Evolutionary conservation across 2,888 invertebrate species (phyloP).

Genomic region (Ophioninae sp.): DNA sequence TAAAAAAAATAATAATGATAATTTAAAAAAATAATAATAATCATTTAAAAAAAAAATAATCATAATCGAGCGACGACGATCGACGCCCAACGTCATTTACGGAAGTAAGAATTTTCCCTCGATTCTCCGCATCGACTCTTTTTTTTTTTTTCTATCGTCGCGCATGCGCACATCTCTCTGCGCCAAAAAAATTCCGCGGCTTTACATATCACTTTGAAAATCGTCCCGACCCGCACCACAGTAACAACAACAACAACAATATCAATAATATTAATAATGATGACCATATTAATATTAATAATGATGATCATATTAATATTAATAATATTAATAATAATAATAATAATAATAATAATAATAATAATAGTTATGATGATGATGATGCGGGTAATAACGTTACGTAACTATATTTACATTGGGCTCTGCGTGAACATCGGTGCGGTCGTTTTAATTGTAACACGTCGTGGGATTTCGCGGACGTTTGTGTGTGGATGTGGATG

Average conservation of each 20-base stretch:
- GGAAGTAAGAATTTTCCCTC: constrained; percentile 18
- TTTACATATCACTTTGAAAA: constrained; percentile 22
- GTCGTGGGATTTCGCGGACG: constrained; percentile 1
- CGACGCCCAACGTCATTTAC: constrained; percentile 37
- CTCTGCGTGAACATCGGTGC: constrained; percentile 45
- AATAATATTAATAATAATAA: constrained; percentile 62
- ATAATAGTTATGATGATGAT: constrained; percentile 57
- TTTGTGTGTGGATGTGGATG: constrained; percentile 6
- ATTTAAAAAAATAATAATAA: not conserved
- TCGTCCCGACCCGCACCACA: constrained; percentile 47
- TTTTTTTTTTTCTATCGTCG: not conserved
- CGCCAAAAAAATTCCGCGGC: not conserved
- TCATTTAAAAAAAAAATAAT: constrained; percentile 10
- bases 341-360: constrained; percentile 56
- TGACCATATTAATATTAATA: constrained; percentile 56
- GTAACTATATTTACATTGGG: constrained; percentile 67
- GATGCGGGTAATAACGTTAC: constrained; percentile 64
- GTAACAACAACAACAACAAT: constrained; percentile 66
- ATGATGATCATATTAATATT: constrained; percentile 57
- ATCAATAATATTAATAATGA: constrained; percentile 62
- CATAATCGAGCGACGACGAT: constrained; percentile 45
- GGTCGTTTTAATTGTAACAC: constrained; percentile 27
- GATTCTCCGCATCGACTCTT: not conserved
- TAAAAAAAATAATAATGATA: constrained; percentile 34
- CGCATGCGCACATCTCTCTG: not conserved